Conservation (phyloP, 2,888 invertebrate species). For the Platycheirus rosarum region DNA sequence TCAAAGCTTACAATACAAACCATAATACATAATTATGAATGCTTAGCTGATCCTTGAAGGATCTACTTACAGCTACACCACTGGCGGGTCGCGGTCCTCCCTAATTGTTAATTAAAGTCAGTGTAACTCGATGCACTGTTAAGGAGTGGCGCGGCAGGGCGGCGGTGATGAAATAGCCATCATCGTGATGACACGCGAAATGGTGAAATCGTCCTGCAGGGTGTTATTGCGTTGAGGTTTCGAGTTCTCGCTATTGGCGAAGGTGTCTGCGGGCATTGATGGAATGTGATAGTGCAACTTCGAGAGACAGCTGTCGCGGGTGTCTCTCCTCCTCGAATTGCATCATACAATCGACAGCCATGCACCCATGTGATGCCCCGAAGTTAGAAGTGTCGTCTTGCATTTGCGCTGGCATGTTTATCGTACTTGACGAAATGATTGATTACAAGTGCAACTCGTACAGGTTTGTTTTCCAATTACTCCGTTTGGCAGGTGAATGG, state of each 20-base stretch:
- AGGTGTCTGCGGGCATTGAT: constrained; percentile 67
- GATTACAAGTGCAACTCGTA: constrained; percentile 56
- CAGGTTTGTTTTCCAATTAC: constrained; percentile 68
- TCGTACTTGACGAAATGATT: constrained; percentile 71
- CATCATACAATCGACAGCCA: constrained; percentile 50
- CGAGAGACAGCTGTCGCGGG: constrained; percentile 61
- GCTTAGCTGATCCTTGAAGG: constrained; percentile 51
- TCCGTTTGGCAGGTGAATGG: constrained; percentile 60
- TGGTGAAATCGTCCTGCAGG: constrained; percentile 53
- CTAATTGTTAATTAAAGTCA: constrained; percentile 72
- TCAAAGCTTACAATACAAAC: constrained; percentile 30
- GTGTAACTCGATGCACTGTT: constrained; percentile 50
- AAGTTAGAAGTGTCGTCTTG: constrained; percentile 66
- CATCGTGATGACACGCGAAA: constrained; percentile 46
- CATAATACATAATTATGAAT: constrained; percentile 43
- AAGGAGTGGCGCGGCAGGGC: neutral
- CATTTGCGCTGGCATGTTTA: constrained; percentile 32
- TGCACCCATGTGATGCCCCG: constrained; percentile 51
- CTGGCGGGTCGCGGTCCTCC: constrained; percentile 35
- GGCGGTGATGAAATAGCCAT: constrained; percentile 19
- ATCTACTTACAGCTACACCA: constrained; percentile 37
- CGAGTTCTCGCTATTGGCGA: constrained; percentile 27
- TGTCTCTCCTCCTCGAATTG: constrained; percentile 36
- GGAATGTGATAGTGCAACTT: constrained; percentile 65
- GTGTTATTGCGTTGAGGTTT: constrained; percentile 49